Percentiles rank a stretch among this genome's conserved stretches.
Evolutionary conservation across 1,140 invertebrate genomes (phyloP).

Genomic region (Megathymus violae): DNA sequence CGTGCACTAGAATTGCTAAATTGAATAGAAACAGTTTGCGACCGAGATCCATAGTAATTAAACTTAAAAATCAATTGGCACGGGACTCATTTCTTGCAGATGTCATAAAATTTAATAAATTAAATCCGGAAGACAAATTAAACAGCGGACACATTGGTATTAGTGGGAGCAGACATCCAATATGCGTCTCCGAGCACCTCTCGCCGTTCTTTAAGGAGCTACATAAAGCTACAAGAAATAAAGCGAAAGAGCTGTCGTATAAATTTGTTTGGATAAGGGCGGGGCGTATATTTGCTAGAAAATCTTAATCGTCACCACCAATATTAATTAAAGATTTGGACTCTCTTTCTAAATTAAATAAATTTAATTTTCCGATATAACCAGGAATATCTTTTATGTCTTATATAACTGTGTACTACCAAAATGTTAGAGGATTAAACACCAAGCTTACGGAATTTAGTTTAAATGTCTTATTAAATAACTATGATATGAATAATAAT

Average conservation of each 20-base stretch:
- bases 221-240: neutral
- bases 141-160: slow-evolving; percentile 7
- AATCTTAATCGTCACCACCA: too few species aligned
- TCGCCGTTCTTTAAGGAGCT: neutral
- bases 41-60: slow-evolving; percentile 10
- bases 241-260: neutral
- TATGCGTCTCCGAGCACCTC: slow-evolving; percentile 5
- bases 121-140: slow-evolving; percentile 8
- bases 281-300: too few species aligned
- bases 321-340: too few species aligned
- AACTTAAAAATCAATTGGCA: neutral
- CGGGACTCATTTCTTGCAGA: slow-evolving; percentile 10
- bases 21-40: neutral
- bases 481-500: neutral
- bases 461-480: neutral
- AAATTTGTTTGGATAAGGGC: neutral
- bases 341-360: too few species aligned
- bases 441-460: neutral
- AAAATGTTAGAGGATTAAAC: neutral
- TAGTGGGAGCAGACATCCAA: neutral
- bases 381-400: too few species aligned
- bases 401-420: neutral
- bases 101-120: slow-evolving; percentile 6
- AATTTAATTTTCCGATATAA: too few species aligned
- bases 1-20: neutral